phyloP scores from a whole-genome alignment of 2,888 invertebrate genomes.

The Lochmaea capreae region DNA sequence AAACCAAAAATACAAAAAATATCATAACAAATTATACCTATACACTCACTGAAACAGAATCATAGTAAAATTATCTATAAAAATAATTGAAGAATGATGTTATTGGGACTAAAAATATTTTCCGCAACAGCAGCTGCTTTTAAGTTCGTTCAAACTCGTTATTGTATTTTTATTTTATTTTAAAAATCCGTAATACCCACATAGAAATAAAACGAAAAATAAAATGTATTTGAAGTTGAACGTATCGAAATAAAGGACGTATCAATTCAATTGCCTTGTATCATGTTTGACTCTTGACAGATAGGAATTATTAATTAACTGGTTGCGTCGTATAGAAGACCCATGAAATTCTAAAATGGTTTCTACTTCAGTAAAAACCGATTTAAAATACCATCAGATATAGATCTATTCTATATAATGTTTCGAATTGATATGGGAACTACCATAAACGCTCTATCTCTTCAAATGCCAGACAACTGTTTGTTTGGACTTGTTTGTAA shows the following conservation, averaged over 20 bases:
- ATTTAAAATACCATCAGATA: slow-evolving; percentile 29
- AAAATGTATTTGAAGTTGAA: slow-evolving; percentile 10
- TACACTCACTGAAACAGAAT: too few species aligned
- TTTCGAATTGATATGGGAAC: slow-evolving; percentile 25
- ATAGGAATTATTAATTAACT: slow-evolving; percentile 32
- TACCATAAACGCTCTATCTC: slow-evolving; percentile 23
- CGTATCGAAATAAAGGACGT: slow-evolving; percentile 12
- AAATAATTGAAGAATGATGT: neutral
- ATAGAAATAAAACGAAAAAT: neutral
- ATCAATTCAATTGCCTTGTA: slow-evolving; percentile 28
- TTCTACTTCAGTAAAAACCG: slow-evolving; percentile 17
- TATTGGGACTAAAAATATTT: neutral
- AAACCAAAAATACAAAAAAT: too few species aligned
- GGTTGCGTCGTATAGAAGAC: slow-evolving; percentile 8
- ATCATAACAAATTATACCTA: too few species aligned
- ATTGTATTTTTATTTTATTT: neutral
- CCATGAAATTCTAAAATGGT: slow-evolving; percentile 28
- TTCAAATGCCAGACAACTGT: slow-evolving; percentile 23
- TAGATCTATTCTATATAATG: slow-evolving; percentile 25
- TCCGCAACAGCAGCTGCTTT: neutral
- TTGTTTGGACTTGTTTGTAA: slow-evolving; percentile 12
- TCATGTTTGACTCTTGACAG: slow-evolving; percentile 20
- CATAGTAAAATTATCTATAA: too few species aligned
- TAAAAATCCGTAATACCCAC: neutral
- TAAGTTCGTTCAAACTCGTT: neutral